Evolutionary conservation across 2,888 invertebrate species (phyloP), one percentile per base, ranked within the genome.

Genomic region (Phengaris alcon): DNA sequence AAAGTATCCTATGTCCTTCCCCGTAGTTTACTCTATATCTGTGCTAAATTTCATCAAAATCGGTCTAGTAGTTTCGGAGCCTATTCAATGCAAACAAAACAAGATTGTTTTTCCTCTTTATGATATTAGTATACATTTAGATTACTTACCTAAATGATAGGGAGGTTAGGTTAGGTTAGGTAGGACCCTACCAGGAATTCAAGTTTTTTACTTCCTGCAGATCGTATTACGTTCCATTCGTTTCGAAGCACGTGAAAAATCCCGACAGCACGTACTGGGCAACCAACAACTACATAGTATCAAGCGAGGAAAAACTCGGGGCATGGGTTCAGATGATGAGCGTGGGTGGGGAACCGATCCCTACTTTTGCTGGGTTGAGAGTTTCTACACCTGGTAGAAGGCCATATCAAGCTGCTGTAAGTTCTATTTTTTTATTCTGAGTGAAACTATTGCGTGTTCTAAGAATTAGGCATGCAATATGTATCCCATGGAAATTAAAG

Each of bases 241-340:
- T 96, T 78, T 93, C 94, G 3, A 94, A 95, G 52, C 94, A 96
- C 80, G 90, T 96, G 0, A 92, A 94, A 0, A 93, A 94, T 80
- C 94, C 95, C 0, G 93, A 94, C 8, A 91, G 92, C 1, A 90
- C 94, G 6, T 94, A 94, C 80, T 95, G 96, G 94, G 94, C 95
- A 0, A 96, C 96, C 0, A 96, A 96, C 51, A 96, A 96, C 86
- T 96, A 96, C 82, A 93, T 96, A 76, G 94, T 96, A 79, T 96
- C 96, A 78, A 95, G 95, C 81, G 94, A 95, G n/a, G 95, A 96
- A 81, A 94, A 94, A 0, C 94, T 94, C 55, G 87, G 86, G 1
- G 84, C 89, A 0, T 87, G 87, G 0, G 82, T 90, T 7, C 89
- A 92, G 77, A 90, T 95, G 46, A 88, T 96, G 77, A 92, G 95